phyloP scores from a whole-genome alignment of 2,113 vertebrate species.

The Gallinago undulata region DNA sequence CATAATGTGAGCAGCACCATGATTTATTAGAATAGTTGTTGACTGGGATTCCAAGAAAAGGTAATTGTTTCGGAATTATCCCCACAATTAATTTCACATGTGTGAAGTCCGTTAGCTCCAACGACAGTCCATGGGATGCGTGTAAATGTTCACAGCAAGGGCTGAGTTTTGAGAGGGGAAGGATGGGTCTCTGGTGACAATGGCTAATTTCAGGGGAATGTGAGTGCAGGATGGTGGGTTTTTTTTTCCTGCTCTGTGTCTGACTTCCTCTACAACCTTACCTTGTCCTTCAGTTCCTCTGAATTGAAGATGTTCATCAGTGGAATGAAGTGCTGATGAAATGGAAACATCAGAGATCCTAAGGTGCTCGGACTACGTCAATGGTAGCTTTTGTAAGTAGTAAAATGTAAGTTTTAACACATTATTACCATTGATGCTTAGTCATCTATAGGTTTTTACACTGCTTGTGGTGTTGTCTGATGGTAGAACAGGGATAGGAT shows the following conservation, averaged over 20 bases:
- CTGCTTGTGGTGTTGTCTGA: background rate
- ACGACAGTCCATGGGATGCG: background rate
- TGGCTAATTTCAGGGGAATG: background rate
- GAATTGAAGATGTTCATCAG: background rate
- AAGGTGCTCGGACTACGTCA: rapidly evolving
- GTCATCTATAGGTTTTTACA: background rate
- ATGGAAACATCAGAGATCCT: background rate
- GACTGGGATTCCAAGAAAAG: conserved; percentile 37
- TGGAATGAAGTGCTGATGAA: background rate
- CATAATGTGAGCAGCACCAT: background rate
- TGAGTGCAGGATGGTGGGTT: rapidly evolving
- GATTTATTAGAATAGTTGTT: conserved; percentile 14
- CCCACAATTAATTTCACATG: conserved; percentile 39
- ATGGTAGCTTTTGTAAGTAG: background rate
- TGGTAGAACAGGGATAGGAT: background rate
- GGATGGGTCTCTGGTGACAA: background rate
- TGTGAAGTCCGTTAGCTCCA: background rate
- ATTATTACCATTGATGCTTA: background rate
- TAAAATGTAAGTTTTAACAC: background rate
- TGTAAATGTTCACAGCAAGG: background rate
- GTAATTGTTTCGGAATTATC: conserved; percentile 12
- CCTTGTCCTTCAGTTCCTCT: background rate
- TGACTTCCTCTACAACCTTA: background rate
- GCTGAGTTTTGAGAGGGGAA: background rate
- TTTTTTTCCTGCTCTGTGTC: background rate